Base-by-base conservation (phyloP, 2,113 vertebrate species). In the Channa argus region DNA sequence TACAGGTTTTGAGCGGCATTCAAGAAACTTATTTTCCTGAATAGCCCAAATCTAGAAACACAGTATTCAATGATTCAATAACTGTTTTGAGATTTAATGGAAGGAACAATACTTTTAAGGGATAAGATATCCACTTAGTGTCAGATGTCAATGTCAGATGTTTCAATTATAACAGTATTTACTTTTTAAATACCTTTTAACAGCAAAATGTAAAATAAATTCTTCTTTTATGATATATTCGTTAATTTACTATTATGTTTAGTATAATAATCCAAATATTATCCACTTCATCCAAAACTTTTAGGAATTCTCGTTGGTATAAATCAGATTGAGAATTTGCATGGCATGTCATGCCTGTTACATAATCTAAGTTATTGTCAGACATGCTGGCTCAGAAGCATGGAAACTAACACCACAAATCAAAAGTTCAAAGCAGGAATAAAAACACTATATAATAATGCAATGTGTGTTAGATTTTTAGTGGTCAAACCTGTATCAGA, bases 321-420 rank as follows among this genome's bases (percentile, higher is more conserved):
- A 88, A 86, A 89, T 91, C 80, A 74, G 53, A 77, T 56, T 54
- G 41, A 70, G 62, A 89, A 73, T 71, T 74, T 78, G 53, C 69
- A 65, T 13, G 60, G 15, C 56, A 34, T 13, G 50, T 81, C 62
- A 68, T 10, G 15, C 49, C 51, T 41, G 63, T 92, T 90, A 82
- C 70, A 83, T 82, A 91, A 92, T 71, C 38, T 76, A 89, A 91
- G 53, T 90, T 89, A 85, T 77, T 80, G 79, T 83, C 71, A 38
- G 63, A 13, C 13, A 13, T 24, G 51, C 63, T 85, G 83, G 73
- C 70, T 84, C 52, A 52, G 55, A 15, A 65, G 55, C 5, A 38
- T 2, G 47, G 74, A 84, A 77, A 84, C 74, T 24, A 71, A 63
- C 10, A 46, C 33, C 77, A 87, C 71, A 93, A 91, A 91, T 92